Conservation (phyloP, 2,888 invertebrate species). For the Balanococcus diminutus region DNA sequence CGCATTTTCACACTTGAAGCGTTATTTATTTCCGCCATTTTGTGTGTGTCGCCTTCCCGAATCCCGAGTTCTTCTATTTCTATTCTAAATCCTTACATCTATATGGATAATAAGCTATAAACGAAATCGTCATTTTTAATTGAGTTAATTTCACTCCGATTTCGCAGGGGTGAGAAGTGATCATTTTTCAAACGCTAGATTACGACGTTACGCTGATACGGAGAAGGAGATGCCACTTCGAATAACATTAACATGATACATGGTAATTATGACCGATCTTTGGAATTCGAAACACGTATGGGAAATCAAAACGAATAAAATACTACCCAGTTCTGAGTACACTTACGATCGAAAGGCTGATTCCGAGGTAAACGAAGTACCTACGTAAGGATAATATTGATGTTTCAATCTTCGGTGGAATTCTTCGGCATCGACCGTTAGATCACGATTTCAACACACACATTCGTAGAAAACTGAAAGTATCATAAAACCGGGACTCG, state of each 20-base stretch:
- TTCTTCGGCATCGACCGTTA: too few relatives aligned
- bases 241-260: not conserved
- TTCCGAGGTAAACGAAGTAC: too few relatives aligned
- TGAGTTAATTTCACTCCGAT: slow-evolving; percentile 8
- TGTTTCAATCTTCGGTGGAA: too few relatives aligned
- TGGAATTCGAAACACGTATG: not conserved
- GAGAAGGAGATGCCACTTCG: not conserved
- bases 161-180: slow-evolving; percentile 1
- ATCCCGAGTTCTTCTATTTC: slow-evolving; percentile 39
- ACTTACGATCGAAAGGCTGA: too few relatives aligned
- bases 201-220: not conserved
- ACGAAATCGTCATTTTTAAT: slow-evolving; percentile 26
- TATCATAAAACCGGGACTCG: too few relatives aligned
- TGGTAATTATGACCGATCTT: not conserved
- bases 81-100: slow-evolving; percentile 25
- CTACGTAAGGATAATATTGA: too few relatives aligned
- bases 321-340: too few relatives aligned
- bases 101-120: slow-evolving; percentile 34
- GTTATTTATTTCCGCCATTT: slow-evolving; percentile 54
- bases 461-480: too few relatives aligned
- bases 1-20: slow-evolving; percentile 55
- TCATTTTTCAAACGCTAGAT: slow-evolving; percentile 1
- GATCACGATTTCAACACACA: too few relatives aligned
- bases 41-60: slow-evolving; percentile 45
- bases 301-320: too few relatives aligned